A percentile compares a stretch with the other conserved stretches of the same genome.
Conservation (phyloP, 1,140 invertebrate genomes). For the Drosophila arizonae region DNA sequence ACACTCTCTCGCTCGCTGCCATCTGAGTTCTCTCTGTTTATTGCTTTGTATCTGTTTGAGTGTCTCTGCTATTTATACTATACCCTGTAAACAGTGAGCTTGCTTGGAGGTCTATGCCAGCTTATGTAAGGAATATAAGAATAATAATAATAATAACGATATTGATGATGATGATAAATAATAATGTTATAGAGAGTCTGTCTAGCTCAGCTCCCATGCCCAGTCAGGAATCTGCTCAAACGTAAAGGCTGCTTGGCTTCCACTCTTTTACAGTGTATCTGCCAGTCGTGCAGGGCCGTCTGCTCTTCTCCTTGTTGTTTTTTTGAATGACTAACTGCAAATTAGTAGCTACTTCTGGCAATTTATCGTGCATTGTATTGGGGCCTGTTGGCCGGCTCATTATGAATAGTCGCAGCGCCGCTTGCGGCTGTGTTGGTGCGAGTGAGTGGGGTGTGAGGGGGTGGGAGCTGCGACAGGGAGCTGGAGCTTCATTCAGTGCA, state of each 20-base stretch:
- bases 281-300: constrained; percentile 26
- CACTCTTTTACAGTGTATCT: constrained; percentile 16
- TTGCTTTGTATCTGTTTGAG: constrained; percentile 10
- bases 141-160: too few species aligned
- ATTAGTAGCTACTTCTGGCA: constrained; percentile 78
- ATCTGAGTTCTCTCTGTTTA: neutral
- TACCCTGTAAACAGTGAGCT: neutral
- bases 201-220: too few species aligned
- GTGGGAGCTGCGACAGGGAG: neutral
- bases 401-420: constrained; percentile 56
- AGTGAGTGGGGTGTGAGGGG: neutral
- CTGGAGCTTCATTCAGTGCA: constrained; percentile 7
- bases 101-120: neutral
- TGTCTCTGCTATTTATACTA: constrained; percentile 24
- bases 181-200: too few species aligned
- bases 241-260: too few species aligned
- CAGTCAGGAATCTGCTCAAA: too few species aligned
- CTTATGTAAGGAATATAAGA: too few species aligned
- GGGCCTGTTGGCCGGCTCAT: constrained; percentile 51
- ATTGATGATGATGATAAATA: too few species aligned
- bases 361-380: constrained; percentile 68
- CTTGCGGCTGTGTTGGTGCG: constrained; percentile 7
- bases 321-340: constrained; percentile 71
- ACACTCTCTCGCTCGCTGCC: neutral
- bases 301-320: constrained; percentile 5